Percentiles rank a stretch among this genome's conserved stretches.
Conservation (phyloP, 1,140 invertebrate species). For the Lepidotrigona ventralis region DNA sequence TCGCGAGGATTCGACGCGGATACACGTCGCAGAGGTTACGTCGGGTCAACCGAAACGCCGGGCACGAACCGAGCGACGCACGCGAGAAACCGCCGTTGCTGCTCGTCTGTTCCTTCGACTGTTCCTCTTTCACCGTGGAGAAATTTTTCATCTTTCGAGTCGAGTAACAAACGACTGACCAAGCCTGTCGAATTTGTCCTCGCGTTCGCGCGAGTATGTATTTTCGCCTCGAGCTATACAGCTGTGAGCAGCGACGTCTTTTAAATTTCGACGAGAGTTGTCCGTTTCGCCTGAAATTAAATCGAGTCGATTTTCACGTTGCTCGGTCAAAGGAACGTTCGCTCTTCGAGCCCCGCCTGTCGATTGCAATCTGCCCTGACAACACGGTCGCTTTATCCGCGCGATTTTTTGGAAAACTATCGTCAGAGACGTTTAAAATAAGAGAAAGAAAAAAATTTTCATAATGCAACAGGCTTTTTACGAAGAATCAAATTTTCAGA, state of each 20-base stretch:
- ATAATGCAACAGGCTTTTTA: too few relatives aligned
- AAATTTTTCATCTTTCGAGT: not conserved
- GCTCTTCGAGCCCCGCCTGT: too few relatives aligned
- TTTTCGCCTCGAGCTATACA: not conserved
- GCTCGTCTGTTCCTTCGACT: constrained; percentile 29
- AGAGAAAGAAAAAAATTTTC: too few relatives aligned
- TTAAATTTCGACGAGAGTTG: too few relatives aligned
- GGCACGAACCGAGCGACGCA: constrained; percentile 61
- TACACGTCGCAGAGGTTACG: constrained; percentile 65
- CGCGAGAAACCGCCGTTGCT: constrained; percentile 52
- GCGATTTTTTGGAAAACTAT: too few relatives aligned
- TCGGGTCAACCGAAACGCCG: constrained; percentile 66
- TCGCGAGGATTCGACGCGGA: constrained; percentile 63
- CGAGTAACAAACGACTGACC: not conserved
- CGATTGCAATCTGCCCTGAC: too few relatives aligned
- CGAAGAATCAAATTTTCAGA: too few relatives aligned
- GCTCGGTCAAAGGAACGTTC: too few relatives aligned
- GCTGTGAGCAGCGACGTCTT: not conserved
- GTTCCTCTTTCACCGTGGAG: constrained; percentile 4
- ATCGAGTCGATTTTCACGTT: too few relatives aligned
- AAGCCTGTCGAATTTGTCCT: not conserved
- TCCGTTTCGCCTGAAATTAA: too few relatives aligned
- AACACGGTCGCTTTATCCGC: too few relatives aligned
- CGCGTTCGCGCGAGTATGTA: not conserved
- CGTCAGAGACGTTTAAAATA: too few relatives aligned